Conservation (phyloP, 1,140 invertebrate species). For the Leptinotarsa undecemlineata region DNA sequence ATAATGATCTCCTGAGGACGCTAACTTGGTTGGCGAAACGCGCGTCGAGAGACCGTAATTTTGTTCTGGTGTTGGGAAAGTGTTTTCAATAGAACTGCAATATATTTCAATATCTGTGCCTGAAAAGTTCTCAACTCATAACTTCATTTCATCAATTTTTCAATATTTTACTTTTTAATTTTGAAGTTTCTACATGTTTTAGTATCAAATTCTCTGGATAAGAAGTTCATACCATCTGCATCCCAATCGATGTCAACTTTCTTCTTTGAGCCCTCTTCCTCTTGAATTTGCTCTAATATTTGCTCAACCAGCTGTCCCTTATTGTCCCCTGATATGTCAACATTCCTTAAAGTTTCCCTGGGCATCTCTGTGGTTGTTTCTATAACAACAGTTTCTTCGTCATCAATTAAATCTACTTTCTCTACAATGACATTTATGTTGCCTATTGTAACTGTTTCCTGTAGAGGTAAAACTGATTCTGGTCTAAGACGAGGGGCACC, state of each 20-base stretch:
- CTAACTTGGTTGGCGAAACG: no score
- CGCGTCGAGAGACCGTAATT: no score
- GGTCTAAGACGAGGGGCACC: conserved; percentile 72
- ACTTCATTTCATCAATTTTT: no score
- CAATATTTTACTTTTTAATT: no score
- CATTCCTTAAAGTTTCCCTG: conserved; percentile 26
- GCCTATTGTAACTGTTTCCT: conserved; percentile 58
- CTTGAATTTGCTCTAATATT: conserved; percentile 75
- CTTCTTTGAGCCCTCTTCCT: conserved; percentile 61
- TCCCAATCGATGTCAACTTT: conserved; percentile 51
- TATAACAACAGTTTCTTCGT: conserved; percentile 61
- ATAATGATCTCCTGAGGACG: no score
- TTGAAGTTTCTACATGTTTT: no score
- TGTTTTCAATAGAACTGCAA: conserved; percentile 11
- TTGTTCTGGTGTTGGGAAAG: neutral
- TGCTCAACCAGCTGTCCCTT: conserved; percentile 79
- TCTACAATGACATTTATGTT: conserved; percentile 74
- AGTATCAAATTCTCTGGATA: no score
- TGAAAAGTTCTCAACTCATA: no score
- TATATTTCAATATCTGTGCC: no score
- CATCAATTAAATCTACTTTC: conserved; percentile 61
- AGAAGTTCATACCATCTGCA: conserved; percentile 42
- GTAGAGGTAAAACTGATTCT: conserved; percentile 58
- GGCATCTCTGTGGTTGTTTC: conserved; percentile 35
- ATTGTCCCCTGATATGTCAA: conserved; percentile 49